These are phyloP conservation scores for Apodemia hepburni DNA, from an alignment of 2,888 invertebrate genomes.

Conservation along the genomic window DNA sequence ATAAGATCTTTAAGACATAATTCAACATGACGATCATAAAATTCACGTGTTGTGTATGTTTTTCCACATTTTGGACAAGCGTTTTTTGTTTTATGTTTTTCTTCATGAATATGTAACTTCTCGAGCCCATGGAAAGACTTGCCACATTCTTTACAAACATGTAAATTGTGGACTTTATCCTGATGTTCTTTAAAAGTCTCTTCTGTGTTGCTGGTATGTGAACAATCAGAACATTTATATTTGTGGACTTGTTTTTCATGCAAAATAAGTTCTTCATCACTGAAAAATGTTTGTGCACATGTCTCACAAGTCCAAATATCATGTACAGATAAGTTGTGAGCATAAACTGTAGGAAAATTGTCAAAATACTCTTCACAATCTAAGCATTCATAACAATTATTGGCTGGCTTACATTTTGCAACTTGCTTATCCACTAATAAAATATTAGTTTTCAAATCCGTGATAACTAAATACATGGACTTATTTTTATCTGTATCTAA, in stretches of 20 bases:
- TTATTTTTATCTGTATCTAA: constrained; percentile 40
- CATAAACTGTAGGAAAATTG: constrained; percentile 39
- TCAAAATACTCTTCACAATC: constrained; percentile 43
- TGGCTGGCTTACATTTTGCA: constrained; percentile 26
- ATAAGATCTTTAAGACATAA: constrained; percentile 52
- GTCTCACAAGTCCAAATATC: constrained; percentile 45
- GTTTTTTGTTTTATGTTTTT: constrained; percentile 52
- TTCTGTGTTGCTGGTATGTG: constrained; percentile 41
- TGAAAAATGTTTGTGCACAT: constrained; percentile 43
- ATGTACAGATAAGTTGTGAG: constrained; percentile 47
- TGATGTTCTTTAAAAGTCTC: constrained; percentile 49
- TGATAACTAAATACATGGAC: constrained; percentile 47
- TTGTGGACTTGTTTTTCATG: constrained; percentile 41
- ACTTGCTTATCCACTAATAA: constrained; percentile 41
- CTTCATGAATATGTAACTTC: constrained; percentile 54
- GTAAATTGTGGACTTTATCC: constrained; percentile 41
- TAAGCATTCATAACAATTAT: constrained; percentile 38
- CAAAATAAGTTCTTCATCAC: constrained; percentile 36
- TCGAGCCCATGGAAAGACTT: constrained; percentile 51
- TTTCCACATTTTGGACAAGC: constrained; percentile 66
- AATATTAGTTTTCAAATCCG: constrained; percentile 44
- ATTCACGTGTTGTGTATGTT: constrained; percentile 56
- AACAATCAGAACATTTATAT: constrained; percentile 50
- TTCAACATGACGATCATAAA: constrained; percentile 56
- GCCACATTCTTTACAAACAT: constrained; percentile 61